phyloP scores from a whole-genome alignment of 1,140 invertebrate genomes.

The Drosophila tsacasi region DNA sequence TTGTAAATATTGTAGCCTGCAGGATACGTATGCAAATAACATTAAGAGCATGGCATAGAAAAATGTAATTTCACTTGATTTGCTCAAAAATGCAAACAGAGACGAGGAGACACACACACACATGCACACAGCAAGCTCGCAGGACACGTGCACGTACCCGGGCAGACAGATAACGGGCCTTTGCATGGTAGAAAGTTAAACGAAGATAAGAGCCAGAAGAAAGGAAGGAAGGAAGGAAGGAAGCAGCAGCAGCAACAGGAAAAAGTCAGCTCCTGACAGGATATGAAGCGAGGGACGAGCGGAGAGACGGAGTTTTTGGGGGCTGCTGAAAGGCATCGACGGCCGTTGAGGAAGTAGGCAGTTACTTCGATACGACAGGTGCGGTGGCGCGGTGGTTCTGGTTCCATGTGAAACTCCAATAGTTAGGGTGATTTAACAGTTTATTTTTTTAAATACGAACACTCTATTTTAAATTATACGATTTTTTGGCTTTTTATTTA shows the following conservation, averaged over 20 bases:
- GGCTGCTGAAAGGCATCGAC: constrained; percentile 47
- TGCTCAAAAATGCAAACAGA: constrained; percentile 80
- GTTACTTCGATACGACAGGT: constrained; percentile 65
- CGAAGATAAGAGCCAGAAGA: constrained; percentile 61
- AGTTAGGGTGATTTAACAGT: not conserved
- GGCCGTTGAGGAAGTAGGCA: constrained; percentile 61
- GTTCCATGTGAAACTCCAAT: not conserved
- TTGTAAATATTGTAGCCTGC: constrained; percentile 81
- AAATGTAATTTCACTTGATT: constrained; percentile 84
- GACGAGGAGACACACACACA: constrained; percentile 22
- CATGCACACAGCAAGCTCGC: constrained; percentile 16
- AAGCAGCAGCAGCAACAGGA: constrained; percentile 36
- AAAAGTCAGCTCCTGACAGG: constrained; percentile 45
- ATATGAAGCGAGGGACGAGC: constrained; percentile 44
- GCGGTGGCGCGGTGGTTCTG: not conserved
- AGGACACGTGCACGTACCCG: constrained; percentile 25
- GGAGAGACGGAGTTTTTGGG: not conserved
- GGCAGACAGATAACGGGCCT: constrained; percentile 62
- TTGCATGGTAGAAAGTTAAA: constrained; percentile 73
- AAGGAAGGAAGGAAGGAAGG: constrained; percentile 35
- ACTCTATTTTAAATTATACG: not conserved
- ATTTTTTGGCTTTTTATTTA: not conserved
- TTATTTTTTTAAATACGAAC: too few relatives aligned
- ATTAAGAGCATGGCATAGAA: constrained; percentile 76
- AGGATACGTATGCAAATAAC: constrained; percentile 83